Percentiles rank a stretch among this genome's conserved stretches.
These are phyloP conservation scores for Drosophila paranaensis DNA, from an alignment of 2,888 invertebrate genomes.

Conservation along the genomic window DNA sequence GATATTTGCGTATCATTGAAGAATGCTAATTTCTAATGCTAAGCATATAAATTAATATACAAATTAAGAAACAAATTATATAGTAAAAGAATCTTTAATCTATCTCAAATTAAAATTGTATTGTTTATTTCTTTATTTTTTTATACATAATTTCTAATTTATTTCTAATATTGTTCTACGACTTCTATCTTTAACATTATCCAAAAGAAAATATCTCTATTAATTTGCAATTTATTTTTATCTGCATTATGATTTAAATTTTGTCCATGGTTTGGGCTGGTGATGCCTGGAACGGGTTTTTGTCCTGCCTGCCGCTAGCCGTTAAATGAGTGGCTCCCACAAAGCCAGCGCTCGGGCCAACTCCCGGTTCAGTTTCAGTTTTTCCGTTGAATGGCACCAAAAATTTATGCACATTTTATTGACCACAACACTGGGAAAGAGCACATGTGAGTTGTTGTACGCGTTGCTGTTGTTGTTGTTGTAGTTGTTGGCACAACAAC, in stretches of 20 bases:
- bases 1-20: not conserved
- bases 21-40: not conserved
- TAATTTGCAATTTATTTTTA: not conserved
- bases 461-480: conserved; percentile 44
- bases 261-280: conserved; percentile 36
- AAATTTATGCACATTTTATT: conserved; percentile 80
- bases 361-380: conserved; percentile 41
- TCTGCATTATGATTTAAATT: not conserved
- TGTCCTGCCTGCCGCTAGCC: conserved; percentile 39
- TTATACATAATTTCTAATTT: not conserved
- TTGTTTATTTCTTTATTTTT: too few species aligned
- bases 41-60: not conserved
- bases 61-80: not conserved
- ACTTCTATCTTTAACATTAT: not conserved
- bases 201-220: not conserved
- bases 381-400: conserved; percentile 51
- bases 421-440: conserved; percentile 71
- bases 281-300: conserved; percentile 22
- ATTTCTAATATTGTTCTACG: too few species aligned
- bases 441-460: conserved; percentile 39
- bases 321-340: conserved; percentile 53
- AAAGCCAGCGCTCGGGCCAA: conserved; percentile 17
- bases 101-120: not conserved
- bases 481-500: conserved; percentile 70
- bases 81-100: not conserved